Evolutionary conservation across 1,140 invertebrate genomes (phyloP), one percentile per base, ranked within the genome.

Genomic region (Theocolax elegans): DNA sequence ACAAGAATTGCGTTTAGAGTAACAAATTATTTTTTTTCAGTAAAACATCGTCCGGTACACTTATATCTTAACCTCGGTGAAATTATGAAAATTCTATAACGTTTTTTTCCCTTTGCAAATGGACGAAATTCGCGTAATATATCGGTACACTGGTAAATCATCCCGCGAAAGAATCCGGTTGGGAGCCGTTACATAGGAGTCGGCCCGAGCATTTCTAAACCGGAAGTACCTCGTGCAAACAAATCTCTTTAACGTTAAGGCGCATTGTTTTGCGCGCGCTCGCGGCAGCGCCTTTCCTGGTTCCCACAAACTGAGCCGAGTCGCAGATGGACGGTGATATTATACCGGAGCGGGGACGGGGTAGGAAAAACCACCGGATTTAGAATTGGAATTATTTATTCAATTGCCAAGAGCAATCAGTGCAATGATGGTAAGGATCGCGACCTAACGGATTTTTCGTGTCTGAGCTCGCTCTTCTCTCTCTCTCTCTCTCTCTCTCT

Each of bases 201-300:
- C 66, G 56, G 49, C 3, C 15, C 48, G 35, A 19, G n/a, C 35
- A 35, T 27, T 69, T n/a, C 67, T 10, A 12, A 38, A 35, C 51
- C 62, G 68, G 68, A 71, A 71, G 31, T 31, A 23, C 25, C 19
- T 65, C 62, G 40, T 65, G 49, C 31, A 64, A 65, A 65, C 62
- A 71, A 71, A 71, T 71, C 53, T 65, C 27, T 42, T 62, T 35
- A 29, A 19, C 31, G 49, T 40, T 25, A 17, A 35, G 40, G 8
- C 59, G 67, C 25, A 53, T 62, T 60, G 62, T 59, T 51, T n/a
- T 71, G 40, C 48, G 25, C 13, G 40, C 46, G 56, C 66, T n/a
- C n/a, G n/a, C n/a, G n/a, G n/a, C n/a, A n/a, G 38, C 58, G 48
- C 35, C 54, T 65, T 71, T 65, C 68, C 62, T 65, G 51, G 19